phyloP scores from a whole-genome alignment of 2,113 vertebrate genomes.

The Amazona vittata region DNA sequence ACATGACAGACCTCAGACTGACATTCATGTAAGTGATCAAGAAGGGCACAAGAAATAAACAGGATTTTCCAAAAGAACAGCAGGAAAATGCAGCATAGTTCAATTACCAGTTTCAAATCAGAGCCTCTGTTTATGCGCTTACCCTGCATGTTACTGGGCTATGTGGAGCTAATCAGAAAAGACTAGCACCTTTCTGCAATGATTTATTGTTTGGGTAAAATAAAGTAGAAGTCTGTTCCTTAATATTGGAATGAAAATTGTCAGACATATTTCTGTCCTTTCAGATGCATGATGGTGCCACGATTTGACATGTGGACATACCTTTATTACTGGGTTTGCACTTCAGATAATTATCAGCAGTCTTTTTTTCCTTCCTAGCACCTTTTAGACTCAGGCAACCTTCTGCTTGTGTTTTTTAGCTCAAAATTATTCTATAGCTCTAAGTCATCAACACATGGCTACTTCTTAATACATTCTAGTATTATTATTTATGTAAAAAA shows the following conservation, averaged over 20 bases:
- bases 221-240: neutral
- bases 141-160: neutral
- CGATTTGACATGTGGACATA: neutral
- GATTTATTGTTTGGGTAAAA: neutral
- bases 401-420: neutral
- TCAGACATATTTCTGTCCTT: neutral
- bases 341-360: conserved; percentile 9
- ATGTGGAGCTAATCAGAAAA: neutral
- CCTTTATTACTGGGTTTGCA: neutral
- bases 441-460: neutral
- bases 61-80: neutral
- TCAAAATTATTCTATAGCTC: neutral
- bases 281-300: neutral
- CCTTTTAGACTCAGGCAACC: neutral
- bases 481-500: neutral
- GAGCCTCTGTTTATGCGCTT: neutral
- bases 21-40: neutral
- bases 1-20: neutral
- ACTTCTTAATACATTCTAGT: neutral
- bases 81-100: neutral
- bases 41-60: neutral
- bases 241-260: neutral
- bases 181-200: neutral
- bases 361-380: neutral
- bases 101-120: neutral